Percentiles rank a stretch among this genome's conserved stretches.
Conservation (phyloP, 2,888 invertebrate species). For the Amphimallon solstitiale region DNA sequence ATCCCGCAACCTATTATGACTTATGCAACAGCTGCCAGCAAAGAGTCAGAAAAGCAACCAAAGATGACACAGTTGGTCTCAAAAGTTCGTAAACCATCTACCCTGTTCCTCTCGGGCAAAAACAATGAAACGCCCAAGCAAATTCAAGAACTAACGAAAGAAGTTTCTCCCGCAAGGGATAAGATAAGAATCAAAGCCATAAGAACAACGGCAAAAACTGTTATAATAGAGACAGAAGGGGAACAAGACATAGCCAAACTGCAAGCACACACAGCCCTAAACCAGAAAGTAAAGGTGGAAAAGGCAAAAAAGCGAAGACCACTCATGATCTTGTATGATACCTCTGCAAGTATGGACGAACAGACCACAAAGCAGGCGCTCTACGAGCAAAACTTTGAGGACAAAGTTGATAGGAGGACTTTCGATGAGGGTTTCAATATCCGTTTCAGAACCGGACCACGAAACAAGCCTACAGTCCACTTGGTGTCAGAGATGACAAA, state of each 20-base stretch:
- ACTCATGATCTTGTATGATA: conserved; percentile 20
- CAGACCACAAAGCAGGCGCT: not conserved
- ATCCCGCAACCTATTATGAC: not conserved
- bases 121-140: not conserved
- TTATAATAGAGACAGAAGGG: no score
- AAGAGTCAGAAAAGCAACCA: no score
- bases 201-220: conserved; percentile 4
- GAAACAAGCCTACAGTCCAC: conserved; percentile 22
- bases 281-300: not conserved
- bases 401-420: not conserved
- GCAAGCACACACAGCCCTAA: not conserved
- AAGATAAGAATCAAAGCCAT: not conserved
- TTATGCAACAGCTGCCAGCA: not conserved
- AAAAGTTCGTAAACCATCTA: not conserved
- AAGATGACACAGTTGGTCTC: not conserved
- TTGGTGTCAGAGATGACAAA: conserved; percentile 6
- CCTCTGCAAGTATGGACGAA: not conserved
- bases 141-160: not conserved
- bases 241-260: not conserved
- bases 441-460: conserved; percentile 33
- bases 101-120: not conserved
- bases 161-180: not conserved
- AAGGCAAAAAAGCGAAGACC: conserved; percentile 8
- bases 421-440: conserved; percentile 21
- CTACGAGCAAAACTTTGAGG: conserved; percentile 30